phyloP scores from a whole-genome alignment of 2,888 invertebrate genomes.

The Amphimallon solstitiale region DNA sequence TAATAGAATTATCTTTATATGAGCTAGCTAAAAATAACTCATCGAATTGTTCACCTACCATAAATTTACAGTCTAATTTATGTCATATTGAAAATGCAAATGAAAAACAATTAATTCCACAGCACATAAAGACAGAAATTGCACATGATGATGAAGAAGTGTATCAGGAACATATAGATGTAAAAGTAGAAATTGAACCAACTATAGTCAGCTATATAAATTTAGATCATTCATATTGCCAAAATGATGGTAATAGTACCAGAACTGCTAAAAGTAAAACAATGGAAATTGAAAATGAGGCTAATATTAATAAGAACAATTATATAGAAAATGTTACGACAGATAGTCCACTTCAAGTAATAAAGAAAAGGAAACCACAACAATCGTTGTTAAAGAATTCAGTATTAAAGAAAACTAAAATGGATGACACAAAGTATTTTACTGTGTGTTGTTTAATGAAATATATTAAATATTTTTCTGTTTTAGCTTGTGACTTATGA shows the following conservation, averaged over 20 bases:
- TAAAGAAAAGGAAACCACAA: constrained; percentile 26
- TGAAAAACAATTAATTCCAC: background rate
- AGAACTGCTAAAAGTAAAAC: constrained; percentile 16
- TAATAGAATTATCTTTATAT: constrained; percentile 77
- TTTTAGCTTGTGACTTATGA: constrained; percentile 9
- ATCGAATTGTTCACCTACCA: constrained; percentile 1
- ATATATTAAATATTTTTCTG: background rate
- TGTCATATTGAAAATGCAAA: background rate
- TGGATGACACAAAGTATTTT: background rate
- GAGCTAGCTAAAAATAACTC: constrained; percentile 40
- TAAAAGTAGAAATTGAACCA: constrained; percentile 35
- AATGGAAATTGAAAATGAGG: constrained; percentile 20
- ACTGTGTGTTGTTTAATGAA: background rate
- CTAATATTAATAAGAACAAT: constrained; percentile 10
- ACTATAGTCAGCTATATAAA: constrained; percentile 25
- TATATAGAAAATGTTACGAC: constrained; percentile 12
- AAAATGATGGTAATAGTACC: constrained; percentile 1
- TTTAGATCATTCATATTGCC: constrained; percentile 42
- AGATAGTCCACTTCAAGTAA: constrained; percentile 31
- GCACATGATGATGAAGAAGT: constrained; percentile 21
- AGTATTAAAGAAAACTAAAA: constrained; percentile 8
- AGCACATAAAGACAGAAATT: background rate
- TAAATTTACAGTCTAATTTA: background rate
- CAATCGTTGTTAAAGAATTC: constrained; percentile 16
- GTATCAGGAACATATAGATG: constrained; percentile 20